phyloP scores from a whole-genome alignment of 1,140 invertebrate genomes.

The Calliphora vicina region DNA sequence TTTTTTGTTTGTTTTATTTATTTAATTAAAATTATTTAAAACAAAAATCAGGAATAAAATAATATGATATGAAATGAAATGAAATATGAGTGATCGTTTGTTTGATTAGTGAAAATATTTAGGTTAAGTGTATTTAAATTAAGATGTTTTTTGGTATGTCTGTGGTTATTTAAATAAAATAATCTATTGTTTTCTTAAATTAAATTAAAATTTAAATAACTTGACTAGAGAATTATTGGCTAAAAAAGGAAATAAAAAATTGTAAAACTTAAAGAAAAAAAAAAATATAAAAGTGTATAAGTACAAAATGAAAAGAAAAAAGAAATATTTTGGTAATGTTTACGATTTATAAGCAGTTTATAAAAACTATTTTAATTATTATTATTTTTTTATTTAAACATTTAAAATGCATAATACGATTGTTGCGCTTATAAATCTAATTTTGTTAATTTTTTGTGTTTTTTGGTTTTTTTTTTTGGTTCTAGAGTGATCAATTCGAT shows the following conservation, averaged over 20 bases:
- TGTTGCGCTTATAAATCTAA: slow-evolving; percentile 20
- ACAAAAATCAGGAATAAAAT: too few relatives aligned
- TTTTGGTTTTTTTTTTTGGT: slow-evolving; percentile 1
- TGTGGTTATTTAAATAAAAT: neutral
- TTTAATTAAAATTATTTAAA: neutral
- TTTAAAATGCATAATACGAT: slow-evolving; percentile 35
- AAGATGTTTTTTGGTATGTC: too few relatives aligned
- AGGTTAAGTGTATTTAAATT: too few relatives aligned
- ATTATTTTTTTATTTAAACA: slow-evolving; percentile 26
- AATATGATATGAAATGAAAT: too few relatives aligned
- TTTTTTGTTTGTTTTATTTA: neutral
- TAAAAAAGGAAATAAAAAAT: neutral
- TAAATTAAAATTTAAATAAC: neutral
- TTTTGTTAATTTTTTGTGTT: neutral
- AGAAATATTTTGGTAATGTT: slow-evolving; percentile 25
- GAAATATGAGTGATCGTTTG: neutral
- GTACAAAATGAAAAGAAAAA: neutral
- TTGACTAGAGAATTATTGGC: neutral
- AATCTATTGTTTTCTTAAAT: neutral
- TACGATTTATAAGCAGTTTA: slow-evolving; percentile 34
- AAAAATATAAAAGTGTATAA: neutral
- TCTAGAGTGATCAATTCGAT: neutral
- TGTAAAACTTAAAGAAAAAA: neutral
- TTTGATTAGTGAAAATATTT: neutral
- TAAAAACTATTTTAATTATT: slow-evolving; percentile 20